Evolutionary conservation across 2,113 vertebrate species (phyloP).

Genomic region (Ia io): DNA sequence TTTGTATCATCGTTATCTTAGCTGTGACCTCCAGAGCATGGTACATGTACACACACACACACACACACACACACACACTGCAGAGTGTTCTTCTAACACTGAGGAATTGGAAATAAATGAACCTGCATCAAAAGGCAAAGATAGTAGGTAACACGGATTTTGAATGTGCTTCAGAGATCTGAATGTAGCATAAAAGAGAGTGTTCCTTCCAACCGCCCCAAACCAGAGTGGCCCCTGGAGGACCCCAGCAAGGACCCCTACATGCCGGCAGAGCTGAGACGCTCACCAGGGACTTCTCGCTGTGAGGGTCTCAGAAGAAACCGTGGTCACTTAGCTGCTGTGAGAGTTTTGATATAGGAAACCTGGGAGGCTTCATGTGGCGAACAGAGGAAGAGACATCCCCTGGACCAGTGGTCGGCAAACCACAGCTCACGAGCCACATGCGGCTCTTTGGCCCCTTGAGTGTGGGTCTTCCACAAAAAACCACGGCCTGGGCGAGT

Average conservation of each 20-base stretch:
- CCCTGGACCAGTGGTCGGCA: too few relatives aligned
- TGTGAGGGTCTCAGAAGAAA: background rate
- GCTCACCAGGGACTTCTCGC: background rate
- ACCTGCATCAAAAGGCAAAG: background rate
- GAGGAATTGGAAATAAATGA: background rate
- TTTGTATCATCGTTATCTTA: background rate
- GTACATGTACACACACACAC: background rate
- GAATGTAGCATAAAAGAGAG: background rate
- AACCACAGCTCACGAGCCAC: too few relatives aligned
- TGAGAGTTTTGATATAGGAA: background rate
- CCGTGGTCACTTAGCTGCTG: background rate
- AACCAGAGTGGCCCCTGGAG: background rate
- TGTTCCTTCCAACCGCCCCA: background rate
- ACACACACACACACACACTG: background rate
- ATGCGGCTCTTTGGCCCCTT: too few relatives aligned
- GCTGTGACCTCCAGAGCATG: background rate
- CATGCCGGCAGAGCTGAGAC: background rate
- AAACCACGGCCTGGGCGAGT: too few relatives aligned
- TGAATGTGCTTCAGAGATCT: background rate
- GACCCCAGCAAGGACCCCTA: background rate
- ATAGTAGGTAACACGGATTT: background rate
- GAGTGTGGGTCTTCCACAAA: too few relatives aligned
- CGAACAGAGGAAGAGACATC: background rate
- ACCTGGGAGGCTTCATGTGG: fast-evolving
- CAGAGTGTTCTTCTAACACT: background rate